Base-by-base conservation (phyloP, 2,797 vertebrate genomes). In the Eremophila alpestris region DNA sequence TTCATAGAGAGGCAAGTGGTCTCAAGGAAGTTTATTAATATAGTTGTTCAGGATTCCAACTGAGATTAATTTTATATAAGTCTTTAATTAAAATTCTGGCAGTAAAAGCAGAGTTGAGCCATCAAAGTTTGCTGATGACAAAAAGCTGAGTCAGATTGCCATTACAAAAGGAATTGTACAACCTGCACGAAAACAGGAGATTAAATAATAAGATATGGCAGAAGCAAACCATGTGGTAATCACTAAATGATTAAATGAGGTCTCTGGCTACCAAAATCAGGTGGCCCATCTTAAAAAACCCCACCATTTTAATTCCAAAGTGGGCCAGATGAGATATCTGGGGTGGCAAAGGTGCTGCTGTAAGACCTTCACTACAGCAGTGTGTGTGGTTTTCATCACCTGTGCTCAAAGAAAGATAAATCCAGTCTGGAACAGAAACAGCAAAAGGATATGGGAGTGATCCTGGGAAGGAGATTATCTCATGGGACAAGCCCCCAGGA, bases 381-480 rank as follows among this genome's bases (percentile, higher is more conserved):
- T 0, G 0, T 15, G 40, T 16, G 3, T 4, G 6, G 34, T n/a
- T 92, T 90, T 73, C 63, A 82, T 65, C 48, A 71, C 46, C n/a
- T 30, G 7, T 10, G 26, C 8, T 78, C 43, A 30, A 30, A 34
- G 80, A 29, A 79, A 82, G 70, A 87, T 30, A 69, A 92, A 87
- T 64, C 29, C 74, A 93, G 68, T n/a, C 64, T 85, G 90, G 52
- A 85, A 76, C 34, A 91, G 94, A 36, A 74, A 62, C 40, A 76
- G 88, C 64, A 29, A 56, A 77, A 87, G 70, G 74, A 46, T 23
- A 30, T 9, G 41, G 4, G 45, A 59, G 67, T 2, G 69, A 52
- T 30, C 5, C 29, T 41, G 30, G 36, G 80, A 71, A 89, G 67
- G 70, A 89, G 78, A 63, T 96, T 79, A 67, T 74, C 78, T 93